Evolutionary conservation across 2,797 vertebrate genomes (phyloP), one percentile per base, ranked within the genome.

Genomic region (Pachyuromys duprasi): DNA sequence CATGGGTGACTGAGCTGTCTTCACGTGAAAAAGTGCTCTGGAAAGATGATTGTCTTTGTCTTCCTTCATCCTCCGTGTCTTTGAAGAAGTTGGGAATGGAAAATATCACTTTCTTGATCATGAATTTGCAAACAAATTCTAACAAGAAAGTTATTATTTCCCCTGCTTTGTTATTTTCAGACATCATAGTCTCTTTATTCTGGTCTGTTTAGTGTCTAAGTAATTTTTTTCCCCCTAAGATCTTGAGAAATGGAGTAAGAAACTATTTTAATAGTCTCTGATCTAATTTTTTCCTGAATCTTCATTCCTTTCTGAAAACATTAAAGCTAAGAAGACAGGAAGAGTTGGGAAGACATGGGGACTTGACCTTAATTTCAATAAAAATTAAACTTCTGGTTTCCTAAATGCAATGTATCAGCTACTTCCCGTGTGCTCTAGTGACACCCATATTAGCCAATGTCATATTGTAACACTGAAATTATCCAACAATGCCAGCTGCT

Each of bases 211-310:
- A 93, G 86, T 78, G 20, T 69, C 49, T 87, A 45, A 42, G 7
- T 8, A 72, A 55, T 9, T n/a, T 62, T 69, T 31, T 81, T 92
- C 18, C 55, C 55, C 14, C 45, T 84, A 90, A 95, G 57, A 89
- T 76, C 57, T 93, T 93, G 65, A 70, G 17, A 95, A 94, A 93
- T 95, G 42, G 96, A 91, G 15, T 93, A 26, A 95, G 93, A 92
- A 93, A 62, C 4, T 57, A 81, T 92, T 95, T 94, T 91, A 76
- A 90, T 75, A 92, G 67, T 55, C 18, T 62, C 14, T 89, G 14
- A 49, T 90, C 49, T 94, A 24, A 83, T 88, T 90, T 95, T 95
- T 72, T 33, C 80, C 70, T n/a, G 60, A 72, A 79, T 82, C 15
- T 82, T 90, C 75, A 67, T 81, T 94, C 94, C 17, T 86, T 84